Conservation (phyloP, 2,113 vertebrate species). For the Micronycteris hirsuta region DNA sequence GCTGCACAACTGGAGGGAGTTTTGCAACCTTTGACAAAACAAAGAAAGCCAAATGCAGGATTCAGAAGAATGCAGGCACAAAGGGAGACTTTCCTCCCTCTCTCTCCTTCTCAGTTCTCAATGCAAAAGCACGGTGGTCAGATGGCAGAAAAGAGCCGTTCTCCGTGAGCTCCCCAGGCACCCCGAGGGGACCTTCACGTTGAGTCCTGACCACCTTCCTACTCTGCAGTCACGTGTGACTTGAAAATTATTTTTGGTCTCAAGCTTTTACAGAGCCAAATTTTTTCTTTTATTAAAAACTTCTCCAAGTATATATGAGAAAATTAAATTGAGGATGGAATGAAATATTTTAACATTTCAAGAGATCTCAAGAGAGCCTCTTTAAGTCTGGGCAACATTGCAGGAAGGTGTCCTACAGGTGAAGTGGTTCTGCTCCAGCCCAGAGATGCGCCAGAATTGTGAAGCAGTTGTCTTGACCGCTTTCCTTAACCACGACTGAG, state of each 20-base stretch:
- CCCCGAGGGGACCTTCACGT: accelerated
- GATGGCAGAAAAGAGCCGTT: background rate
- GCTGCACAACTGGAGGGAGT: constrained; percentile 84
- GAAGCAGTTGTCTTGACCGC: too few relatives aligned
- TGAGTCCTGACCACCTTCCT: accelerated
- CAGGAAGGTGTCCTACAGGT: accelerated
- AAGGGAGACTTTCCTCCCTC: too few relatives aligned
- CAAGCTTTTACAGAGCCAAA: background rate
- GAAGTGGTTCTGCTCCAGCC: background rate
- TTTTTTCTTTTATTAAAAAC: background rate
- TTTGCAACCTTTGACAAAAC: constrained; percentile 83
- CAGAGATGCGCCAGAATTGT: too few relatives aligned
- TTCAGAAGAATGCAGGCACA: background rate
- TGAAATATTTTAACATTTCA: accelerated
- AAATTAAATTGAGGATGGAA: background rate
- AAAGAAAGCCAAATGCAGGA: background rate
- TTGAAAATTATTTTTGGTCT: background rate
- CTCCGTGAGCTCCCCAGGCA: background rate
- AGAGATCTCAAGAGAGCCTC: background rate
- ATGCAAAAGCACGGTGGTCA: background rate
- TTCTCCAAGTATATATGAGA: background rate
- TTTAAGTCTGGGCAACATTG: accelerated
- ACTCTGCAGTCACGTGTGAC: accelerated
- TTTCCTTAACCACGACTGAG: background rate
- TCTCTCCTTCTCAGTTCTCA: background rate